Evolutionary conservation across 2,888 invertebrate species (phyloP), one percentile per base, ranked within the genome.

Genomic region (Volucella inflata): DNA sequence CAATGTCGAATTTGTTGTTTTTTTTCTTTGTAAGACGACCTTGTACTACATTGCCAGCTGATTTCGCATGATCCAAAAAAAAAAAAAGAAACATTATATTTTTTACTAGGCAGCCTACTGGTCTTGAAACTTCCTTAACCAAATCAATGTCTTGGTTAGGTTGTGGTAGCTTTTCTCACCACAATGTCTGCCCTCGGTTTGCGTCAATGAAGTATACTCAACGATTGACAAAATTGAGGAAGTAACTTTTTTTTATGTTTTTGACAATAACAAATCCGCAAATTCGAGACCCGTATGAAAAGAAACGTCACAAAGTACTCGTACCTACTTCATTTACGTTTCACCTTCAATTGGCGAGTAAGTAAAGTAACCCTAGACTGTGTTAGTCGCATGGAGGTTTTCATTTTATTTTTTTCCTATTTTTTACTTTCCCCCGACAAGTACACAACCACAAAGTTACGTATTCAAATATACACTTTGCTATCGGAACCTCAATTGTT

Each of bases 21-120:
- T 62, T 50, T 53, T 46, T 48, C 55, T 36, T 36, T 12, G 55
- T n/a, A 62, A 44, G 46, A 42, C 59, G 82, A 82, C 82, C 82
- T 82, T 77, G 82, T 64, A 40, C 77, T 67, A 77, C 65, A 71
- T 76, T 17, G 21, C 53, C 76, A 65, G 57, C 70, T 77, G 59
- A 71, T 71, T 71, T 68, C 65, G 60, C 46, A 30, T 30, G 6
- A 30, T 30, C 30, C 30, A 30, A 30, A 30, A 6, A 6, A 6
- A n/a, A n/a, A 30, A 30, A 3, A 6, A 30, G 6, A 30, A 30
- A 30, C 0, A 30, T 30, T n/a, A 0, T 30, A 6, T 30, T 30
- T 30, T 0, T 30, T 30, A 30, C 30, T 30, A 30, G 30, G 30
- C 30, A 30, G 30, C 0, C 30, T 30, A 30, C 21, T 30, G 6